A percentile compares a stretch with the other conserved stretches of the same genome.
Evolutionary conservation across 2,113 vertebrate species (phyloP).

Genomic region (Epinephelus lanceolatus): DNA sequence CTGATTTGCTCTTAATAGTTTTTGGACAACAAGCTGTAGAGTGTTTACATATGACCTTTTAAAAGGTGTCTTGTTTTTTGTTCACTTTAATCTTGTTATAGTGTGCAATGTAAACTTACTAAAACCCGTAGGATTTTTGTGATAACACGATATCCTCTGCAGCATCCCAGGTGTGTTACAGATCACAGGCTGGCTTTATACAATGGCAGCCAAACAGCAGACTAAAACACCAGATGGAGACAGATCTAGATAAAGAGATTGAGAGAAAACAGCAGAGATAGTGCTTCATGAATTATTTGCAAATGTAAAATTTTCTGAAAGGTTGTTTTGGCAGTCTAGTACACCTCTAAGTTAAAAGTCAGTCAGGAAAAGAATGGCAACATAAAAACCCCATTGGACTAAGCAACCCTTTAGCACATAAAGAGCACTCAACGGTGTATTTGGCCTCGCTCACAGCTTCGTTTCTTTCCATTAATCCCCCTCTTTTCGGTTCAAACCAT

Average conservation of each 20-base stretch:
- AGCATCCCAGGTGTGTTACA: neutral
- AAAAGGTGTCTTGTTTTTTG: too few relatives aligned
- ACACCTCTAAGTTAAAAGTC: constrained; percentile 19
- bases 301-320: constrained; percentile 30
- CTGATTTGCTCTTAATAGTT: neutral
- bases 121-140: neutral
- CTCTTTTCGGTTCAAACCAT: constrained; percentile 26
- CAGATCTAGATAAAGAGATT: neutral
- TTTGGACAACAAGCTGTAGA: neutral
- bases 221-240: neutral
- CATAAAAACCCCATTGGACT: constrained; percentile 22
- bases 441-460: constrained; percentile 25
- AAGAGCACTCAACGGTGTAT: constrained; percentile 8
- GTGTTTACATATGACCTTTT: neutral
- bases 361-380: neutral
- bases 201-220: neutral
- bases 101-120: neutral
- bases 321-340: constrained; percentile 12
- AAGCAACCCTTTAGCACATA: constrained; percentile 16
- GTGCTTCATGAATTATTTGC: constrained; percentile 23
- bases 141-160: constrained; percentile 3
- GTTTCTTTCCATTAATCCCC: constrained; percentile 40
- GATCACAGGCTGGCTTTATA: constrained; percentile 11
- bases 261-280: neutral
- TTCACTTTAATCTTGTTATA: neutral